A percentile compares a stretch with the other conserved stretches of the same genome.
These are phyloP conservation scores for Synchiropus splendidus DNA, from an alignment of 2,113 vertebrate species.

Conservation along the genomic window DNA sequence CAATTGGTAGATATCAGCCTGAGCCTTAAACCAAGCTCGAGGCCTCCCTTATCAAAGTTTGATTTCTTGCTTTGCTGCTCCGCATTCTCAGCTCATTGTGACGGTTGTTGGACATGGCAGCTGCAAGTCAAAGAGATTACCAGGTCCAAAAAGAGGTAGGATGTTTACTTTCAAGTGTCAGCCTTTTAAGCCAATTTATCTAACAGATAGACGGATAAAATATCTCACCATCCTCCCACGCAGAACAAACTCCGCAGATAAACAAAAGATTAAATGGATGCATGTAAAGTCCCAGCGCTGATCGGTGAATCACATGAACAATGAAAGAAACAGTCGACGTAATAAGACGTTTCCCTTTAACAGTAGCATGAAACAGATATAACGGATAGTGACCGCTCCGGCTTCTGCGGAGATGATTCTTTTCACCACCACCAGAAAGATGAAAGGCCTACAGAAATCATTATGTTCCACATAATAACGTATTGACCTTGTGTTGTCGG, in stretches of 20 bases:
- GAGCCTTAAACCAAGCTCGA: slow-evolving; percentile 46
- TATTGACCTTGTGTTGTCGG: slow-evolving; percentile 36
- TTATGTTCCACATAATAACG: slow-evolving; percentile 43
- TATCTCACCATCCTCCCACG: slow-evolving; percentile 22
- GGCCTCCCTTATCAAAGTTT: slow-evolving; percentile 55
- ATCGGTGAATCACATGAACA: slow-evolving; percentile 19
- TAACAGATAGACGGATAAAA: slow-evolving; percentile 27
- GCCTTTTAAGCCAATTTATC: slow-evolving; percentile 43
- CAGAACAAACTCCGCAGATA: too few species aligned
- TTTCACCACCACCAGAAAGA: slow-evolving; percentile 12
- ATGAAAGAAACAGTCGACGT: slow-evolving; percentile 10
- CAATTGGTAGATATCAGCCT: slow-evolving; percentile 50
- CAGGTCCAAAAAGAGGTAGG: slow-evolving; percentile 30
- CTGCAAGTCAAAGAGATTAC: slow-evolving; percentile 56
- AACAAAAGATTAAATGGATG: slow-evolving; percentile 28
- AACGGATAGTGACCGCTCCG: slow-evolving; percentile 19
- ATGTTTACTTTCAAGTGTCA: slow-evolving; percentile 49
- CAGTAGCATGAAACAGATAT: too few species aligned
- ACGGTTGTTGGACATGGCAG: slow-evolving; percentile 52
- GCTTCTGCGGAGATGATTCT: slow-evolving; percentile 28
- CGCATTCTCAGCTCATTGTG: slow-evolving; percentile 49
- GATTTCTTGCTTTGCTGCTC: slow-evolving; percentile 59
- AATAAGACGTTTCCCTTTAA: slow-evolving; percentile 9
- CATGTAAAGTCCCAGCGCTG: slow-evolving; percentile 25
- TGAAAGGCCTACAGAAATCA: slow-evolving; percentile 29